These are phyloP conservation scores for Noctua comes DNA, from an alignment of 2,888 invertebrate species.

Conservation along the genomic window DNA sequence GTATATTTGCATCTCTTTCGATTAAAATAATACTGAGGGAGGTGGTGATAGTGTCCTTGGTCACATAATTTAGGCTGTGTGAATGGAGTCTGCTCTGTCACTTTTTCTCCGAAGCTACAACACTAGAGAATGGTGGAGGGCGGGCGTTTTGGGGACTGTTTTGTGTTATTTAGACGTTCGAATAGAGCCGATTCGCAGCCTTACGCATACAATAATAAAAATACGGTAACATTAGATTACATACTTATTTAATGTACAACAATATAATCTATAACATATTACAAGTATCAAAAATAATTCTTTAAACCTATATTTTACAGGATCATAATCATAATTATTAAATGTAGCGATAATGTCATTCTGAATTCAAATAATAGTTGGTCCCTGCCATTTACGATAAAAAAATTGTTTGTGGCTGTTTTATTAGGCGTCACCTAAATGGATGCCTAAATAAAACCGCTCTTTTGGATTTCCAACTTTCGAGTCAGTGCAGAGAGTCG, in stretches of 20 bases:
- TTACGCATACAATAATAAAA: not conserved
- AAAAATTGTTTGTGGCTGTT: not conserved
- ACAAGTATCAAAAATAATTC: constrained; percentile 51
- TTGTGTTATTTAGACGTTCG: not conserved
- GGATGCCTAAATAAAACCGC: not conserved
- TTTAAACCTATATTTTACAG: constrained; percentile 52
- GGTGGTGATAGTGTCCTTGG: not conserved
- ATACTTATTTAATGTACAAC: constrained; percentile 73
- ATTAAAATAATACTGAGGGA: not conserved
- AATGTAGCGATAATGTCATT: constrained; percentile 35
- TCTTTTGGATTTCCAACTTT: not conserved
- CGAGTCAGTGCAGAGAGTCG: not conserved
- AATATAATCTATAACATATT: constrained; percentile 66
- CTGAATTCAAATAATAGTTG: constrained; percentile 19
- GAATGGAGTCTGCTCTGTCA: not conserved
- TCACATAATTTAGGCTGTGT: not conserved
- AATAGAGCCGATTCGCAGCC: not conserved
- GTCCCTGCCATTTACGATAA: constrained; percentile 5
- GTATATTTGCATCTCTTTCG: not conserved
- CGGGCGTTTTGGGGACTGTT: not conserved
- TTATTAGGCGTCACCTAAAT: not conserved
- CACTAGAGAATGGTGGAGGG: not conserved
- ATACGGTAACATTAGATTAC: constrained; percentile 42
- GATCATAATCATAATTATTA: constrained; percentile 34
- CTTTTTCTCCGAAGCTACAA: not conserved